Conservation (phyloP, 2,888 invertebrate species). For the Rhagium mordax region DNA sequence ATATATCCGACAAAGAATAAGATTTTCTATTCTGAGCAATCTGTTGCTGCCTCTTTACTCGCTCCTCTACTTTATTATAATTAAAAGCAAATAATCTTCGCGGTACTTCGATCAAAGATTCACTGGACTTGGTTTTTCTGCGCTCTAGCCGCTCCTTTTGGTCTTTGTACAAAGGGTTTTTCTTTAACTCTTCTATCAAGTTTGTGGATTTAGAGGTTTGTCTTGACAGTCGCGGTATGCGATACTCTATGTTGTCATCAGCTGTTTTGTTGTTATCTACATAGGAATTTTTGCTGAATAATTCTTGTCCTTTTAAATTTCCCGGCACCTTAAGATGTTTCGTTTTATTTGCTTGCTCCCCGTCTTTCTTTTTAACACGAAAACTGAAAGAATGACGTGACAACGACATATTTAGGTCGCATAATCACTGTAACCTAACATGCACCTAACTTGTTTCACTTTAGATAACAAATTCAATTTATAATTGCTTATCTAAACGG, state of each 20-base stretch:
- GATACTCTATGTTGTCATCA: not conserved
- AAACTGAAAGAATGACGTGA: constrained; percentile 37
- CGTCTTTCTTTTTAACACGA: constrained; percentile 33
- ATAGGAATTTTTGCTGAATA: not conserved
- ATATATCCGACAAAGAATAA: constrained; percentile 36
- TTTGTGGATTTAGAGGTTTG: constrained; percentile 39
- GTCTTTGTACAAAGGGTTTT: constrained; percentile 35
- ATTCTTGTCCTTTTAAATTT: not conserved
- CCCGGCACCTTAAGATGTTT: not conserved
- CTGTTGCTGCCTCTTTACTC: not conserved
- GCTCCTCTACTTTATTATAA: constrained; percentile 5
- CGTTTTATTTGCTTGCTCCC: constrained; percentile 17
- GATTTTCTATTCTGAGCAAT: constrained; percentile 34
- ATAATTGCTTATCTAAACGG: constrained; percentile 30
- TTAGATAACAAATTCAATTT: constrained; percentile 24
- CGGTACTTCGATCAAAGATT: constrained; percentile 29
- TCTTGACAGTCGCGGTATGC: constrained; percentile 25
- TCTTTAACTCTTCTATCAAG: constrained; percentile 43
- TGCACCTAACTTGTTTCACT: constrained; percentile 16
- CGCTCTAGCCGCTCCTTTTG: constrained; percentile 40
- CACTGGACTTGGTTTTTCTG: constrained; percentile 44
- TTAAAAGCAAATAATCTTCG: not conserved
- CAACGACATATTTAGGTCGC: constrained; percentile 34
- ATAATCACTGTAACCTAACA: constrained; percentile 33
- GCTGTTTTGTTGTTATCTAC: not conserved